A percentile compares a stretch with the other conserved stretches of the same genome.
Conservation (phyloP, 1,140 invertebrate genomes). For the Linepithema humile region DNA sequence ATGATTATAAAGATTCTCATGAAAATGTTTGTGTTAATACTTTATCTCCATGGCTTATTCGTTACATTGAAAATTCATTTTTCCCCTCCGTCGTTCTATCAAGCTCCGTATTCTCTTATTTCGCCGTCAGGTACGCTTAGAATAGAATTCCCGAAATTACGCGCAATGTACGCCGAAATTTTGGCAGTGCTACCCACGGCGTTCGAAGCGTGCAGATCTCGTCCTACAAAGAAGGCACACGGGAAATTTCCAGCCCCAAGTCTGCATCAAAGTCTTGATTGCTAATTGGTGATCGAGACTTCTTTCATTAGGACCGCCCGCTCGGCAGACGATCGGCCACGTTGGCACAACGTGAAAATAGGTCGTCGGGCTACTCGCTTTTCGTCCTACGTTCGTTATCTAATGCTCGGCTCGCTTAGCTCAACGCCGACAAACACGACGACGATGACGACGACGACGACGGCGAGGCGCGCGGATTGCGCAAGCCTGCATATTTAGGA, state of each 20-base stretch:
- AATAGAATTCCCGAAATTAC: constrained; percentile 51
- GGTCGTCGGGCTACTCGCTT: constrained; percentile 65
- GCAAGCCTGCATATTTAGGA: constrained; percentile 59
- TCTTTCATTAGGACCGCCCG: constrained; percentile 71
- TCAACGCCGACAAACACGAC: not conserved
- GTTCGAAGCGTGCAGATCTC: not conserved
- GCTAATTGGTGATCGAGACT: constrained; percentile 68
- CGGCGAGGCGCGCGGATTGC: constrained; percentile 23
- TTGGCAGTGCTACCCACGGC: not conserved
- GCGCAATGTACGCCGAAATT: not conserved
- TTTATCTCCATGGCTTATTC: too few relatives aligned
- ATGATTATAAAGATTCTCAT: too few relatives aligned
- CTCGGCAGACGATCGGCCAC: constrained; percentile 58
- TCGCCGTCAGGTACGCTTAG: not conserved
- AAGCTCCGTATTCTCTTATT: not conserved
- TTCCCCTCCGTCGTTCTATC: too few relatives aligned
- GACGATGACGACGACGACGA: not conserved
- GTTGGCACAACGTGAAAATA: constrained; percentile 78
- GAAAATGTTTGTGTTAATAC: too few relatives aligned
- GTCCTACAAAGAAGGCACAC: not conserved
- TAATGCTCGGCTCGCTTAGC: constrained; percentile 1
- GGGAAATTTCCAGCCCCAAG: constrained; percentile 50
- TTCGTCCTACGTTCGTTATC: constrained; percentile 62
- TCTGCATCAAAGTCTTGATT: not conserved
- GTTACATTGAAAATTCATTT: too few relatives aligned